Percentiles rank a stretch among this genome's conserved stretches.
Evolutionary conservation across 2,797 vertebrate genomes (phyloP).

Genomic region (Choloepus didactylus): DNA sequence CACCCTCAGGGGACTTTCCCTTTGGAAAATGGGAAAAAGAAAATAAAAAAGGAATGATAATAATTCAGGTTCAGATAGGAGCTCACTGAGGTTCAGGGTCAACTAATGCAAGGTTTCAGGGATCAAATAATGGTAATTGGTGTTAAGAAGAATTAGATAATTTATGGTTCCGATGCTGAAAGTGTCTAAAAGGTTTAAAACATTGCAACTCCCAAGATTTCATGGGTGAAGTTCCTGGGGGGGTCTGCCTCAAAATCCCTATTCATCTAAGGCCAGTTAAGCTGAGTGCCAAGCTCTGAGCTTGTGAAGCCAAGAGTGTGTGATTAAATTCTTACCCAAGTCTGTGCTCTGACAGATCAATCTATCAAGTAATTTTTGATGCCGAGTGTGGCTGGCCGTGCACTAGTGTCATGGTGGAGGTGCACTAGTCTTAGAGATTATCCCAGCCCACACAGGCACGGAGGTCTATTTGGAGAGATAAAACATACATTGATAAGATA

Average conservation of each 20-base stretch:
- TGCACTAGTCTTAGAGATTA: neutral
- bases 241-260: conserved; percentile 39
- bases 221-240: conserved; percentile 68
- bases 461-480: neutral
- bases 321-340: conserved; percentile 66
- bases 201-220: conserved; percentile 64
- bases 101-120: conserved; percentile 77
- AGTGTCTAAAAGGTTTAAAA: conserved; percentile 78
- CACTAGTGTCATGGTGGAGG: neutral
- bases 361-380: conserved; percentile 51
- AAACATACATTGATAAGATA: conserved; percentile 15
- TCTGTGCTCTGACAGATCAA: conserved; percentile 28
- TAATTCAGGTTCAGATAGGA: conserved; percentile 78
- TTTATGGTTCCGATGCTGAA: conserved; percentile 70
- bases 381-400: neutral
- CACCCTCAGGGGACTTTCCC: conserved; percentile 75
- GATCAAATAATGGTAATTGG: conserved; percentile 82
- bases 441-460: neutral
- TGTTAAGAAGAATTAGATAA: conserved; percentile 80
- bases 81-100: conserved; percentile 77
- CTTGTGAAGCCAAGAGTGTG: neutral
- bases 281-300: neutral
- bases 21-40: conserved; percentile 65
- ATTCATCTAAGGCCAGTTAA: conserved; percentile 67
- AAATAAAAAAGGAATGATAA: conserved; percentile 61